These are phyloP conservation scores for Callyntrura sp. DNA, from an alignment of 2,888 invertebrate genomes.

Conservation along the genomic window DNA sequence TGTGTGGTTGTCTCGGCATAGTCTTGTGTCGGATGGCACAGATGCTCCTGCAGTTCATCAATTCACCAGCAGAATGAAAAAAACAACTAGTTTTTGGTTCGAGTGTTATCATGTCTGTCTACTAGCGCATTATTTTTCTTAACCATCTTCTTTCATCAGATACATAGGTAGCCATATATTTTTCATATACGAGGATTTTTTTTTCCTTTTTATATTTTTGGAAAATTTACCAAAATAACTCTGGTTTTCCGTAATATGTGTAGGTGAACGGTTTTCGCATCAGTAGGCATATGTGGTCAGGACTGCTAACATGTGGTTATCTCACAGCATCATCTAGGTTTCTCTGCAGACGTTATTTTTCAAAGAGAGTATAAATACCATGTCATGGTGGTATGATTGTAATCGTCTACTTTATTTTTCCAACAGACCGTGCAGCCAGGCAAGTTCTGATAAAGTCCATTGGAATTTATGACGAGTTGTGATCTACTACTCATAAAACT, in stretches of 20 bases:
- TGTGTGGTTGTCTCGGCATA: neutral
- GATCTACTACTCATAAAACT: constrained; percentile 60
- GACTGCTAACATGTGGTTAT: constrained; percentile 8
- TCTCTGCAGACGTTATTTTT: neutral
- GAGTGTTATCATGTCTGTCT: constrained; percentile 14
- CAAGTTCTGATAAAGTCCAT: constrained; percentile 50
- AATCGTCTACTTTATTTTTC: constrained; percentile 23
- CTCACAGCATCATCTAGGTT: constrained; percentile 20
- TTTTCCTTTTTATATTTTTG: neutral
- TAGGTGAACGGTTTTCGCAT: neutral
- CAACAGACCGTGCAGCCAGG: neutral
- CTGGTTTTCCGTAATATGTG: constrained; percentile 8
- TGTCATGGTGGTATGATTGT: neutral
- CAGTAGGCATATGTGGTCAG: neutral
- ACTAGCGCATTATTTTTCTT: constrained; percentile 17
- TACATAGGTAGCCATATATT: neutral
- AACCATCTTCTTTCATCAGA: neutral
- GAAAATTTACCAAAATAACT: neutral
- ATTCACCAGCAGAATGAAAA: neutral
- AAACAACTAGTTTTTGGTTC: neutral
- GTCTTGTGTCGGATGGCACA: neutral
- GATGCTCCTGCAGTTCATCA: constrained; percentile 47
- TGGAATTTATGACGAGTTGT: constrained; percentile 62
- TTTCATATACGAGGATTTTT: neutral
- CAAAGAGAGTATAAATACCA: constrained; percentile 32